Conservation (phyloP, 2,888 invertebrate species). For the Polyommatus icarus region DNA sequence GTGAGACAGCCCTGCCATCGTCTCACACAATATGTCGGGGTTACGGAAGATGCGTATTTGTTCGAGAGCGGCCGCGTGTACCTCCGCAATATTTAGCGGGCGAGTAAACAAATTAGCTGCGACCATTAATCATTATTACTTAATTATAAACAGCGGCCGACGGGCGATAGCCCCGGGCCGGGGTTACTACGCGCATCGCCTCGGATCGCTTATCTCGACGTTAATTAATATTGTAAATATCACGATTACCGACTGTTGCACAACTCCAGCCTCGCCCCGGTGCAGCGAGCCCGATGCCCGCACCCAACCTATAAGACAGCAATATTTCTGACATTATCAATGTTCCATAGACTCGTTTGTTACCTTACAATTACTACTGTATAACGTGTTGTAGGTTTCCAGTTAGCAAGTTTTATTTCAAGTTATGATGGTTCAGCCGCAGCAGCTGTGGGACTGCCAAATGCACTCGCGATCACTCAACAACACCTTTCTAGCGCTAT, state of each 20-base stretch:
- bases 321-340: not conserved
- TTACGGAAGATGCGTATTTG: not conserved
- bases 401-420: not conserved
- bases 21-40: not conserved
- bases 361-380: not conserved
- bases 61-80: not conserved
- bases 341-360: not conserved
- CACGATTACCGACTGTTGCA: conserved; percentile 11
- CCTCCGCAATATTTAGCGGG: conserved; percentile 12
- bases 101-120: conserved; percentile 13
- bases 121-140: conserved; percentile 5
- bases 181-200: conserved; percentile 25
- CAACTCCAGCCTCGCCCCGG: conserved; percentile 7
- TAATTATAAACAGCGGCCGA: not conserved
- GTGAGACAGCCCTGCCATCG: too few species aligned
- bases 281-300: not conserved
- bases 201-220: conserved; percentile 8
- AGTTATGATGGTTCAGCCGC: not conserved
- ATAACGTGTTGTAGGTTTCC: not conserved
- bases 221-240: conserved; percentile 28
- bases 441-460: not conserved
- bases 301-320: not conserved
- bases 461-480: not conserved
- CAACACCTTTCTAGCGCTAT: not conserved
- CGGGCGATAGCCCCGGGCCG: conserved; percentile 21